A percentile compares a stretch with the other conserved stretches of the same genome.
These are phyloP conservation scores for Mastomys natalensis DNA, from an alignment of 2,113 vertebrate genomes.

Conservation along the genomic window DNA sequence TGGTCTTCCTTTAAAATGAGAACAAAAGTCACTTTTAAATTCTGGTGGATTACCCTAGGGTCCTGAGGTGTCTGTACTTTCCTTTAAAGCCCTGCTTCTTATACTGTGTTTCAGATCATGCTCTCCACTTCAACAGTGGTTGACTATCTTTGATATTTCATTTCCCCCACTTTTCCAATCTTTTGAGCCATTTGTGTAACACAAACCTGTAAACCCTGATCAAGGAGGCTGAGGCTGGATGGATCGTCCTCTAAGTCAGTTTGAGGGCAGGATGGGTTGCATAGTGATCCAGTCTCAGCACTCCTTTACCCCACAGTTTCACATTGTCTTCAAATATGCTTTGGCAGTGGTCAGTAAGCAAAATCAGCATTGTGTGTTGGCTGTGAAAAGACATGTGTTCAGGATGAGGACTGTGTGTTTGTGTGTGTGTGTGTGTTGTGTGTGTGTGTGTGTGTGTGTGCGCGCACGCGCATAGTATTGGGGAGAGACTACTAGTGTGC, in stretches of 20 bases:
- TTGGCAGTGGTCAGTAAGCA: not conserved
- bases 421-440: too few species aligned
- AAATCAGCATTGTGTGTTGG: not conserved
- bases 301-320: not conserved
- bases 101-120: rapidly evolving
- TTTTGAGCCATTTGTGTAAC: not conserved
- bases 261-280: too few species aligned
- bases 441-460: too few species aligned
- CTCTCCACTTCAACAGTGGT: not conserved
- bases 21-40: not conserved
- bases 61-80: not conserved
- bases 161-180: not conserved
- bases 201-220: not conserved
- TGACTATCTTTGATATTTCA: not conserved
- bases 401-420: too few species aligned
- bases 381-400: not conserved
- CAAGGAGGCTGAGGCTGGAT: not conserved
- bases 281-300: not conserved
- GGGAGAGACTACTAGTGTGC: too few species aligned
- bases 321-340: not conserved
- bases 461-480: too few species aligned
- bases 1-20: not conserved
- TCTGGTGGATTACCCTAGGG: not conserved
- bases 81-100: not conserved
- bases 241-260: too few species aligned